These are phyloP conservation scores for Sinosuthora webbiana DNA, from an alignment of 2,113 vertebrate genomes.

Conservation along the genomic window DNA sequence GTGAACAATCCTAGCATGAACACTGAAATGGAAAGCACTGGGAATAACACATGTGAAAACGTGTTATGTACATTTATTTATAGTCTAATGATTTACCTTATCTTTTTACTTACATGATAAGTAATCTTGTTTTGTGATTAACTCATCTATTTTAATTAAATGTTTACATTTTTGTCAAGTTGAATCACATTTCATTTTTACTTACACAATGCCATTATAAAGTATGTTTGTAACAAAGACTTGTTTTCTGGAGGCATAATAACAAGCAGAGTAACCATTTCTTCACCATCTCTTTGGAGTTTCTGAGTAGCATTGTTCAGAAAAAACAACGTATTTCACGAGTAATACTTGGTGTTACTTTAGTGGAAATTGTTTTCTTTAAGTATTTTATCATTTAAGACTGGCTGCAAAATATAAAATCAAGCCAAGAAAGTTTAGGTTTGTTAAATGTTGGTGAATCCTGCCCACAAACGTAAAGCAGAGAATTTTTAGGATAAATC, in stretches of 20 bases:
- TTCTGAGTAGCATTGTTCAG: background rate
- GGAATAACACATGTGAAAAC: background rate
- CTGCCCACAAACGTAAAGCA: background rate
- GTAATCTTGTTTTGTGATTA: slow-evolving; percentile 5
- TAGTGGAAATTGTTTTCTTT: background rate
- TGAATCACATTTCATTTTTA: slow-evolving; percentile 11
- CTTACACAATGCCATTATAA: background rate
- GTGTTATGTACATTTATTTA: background rate
- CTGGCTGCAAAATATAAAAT: background rate
- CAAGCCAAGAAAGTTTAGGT: background rate
- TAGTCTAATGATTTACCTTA: background rate
- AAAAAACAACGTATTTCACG: background rate
- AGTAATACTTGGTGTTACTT: background rate
- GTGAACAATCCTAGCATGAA: background rate
- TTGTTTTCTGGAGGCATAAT: slow-evolving; percentile 6
- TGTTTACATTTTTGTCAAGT: background rate
- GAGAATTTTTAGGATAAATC: background rate
- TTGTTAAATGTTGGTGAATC: background rate
- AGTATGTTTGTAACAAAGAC: background rate
- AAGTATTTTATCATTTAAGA: background rate
- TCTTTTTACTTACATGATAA: slow-evolving; percentile 15
- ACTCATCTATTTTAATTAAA: slow-evolving; percentile 2
- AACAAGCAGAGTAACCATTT: background rate
- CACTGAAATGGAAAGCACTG: background rate
- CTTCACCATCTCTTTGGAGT: background rate